Conservation (phyloP, 2,113 vertebrate species). For the Cololabis saira region DNA sequence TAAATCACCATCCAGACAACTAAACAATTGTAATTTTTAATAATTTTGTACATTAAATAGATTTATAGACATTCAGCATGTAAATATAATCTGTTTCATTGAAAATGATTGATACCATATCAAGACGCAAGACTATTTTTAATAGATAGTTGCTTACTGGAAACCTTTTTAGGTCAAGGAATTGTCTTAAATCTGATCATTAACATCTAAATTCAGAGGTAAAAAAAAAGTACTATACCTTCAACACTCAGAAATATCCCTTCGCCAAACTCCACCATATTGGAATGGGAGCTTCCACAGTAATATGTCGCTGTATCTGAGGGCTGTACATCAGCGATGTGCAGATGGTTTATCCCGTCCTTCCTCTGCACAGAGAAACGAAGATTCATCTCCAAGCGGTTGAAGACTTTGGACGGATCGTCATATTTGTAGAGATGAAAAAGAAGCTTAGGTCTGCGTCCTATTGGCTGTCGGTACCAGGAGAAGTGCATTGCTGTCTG, state of each 20-base stretch:
- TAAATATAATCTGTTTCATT: too few species aligned
- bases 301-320: slow-evolving; percentile 69
- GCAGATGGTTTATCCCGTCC: slow-evolving; percentile 40
- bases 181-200: too few species aligned
- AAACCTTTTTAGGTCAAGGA: too few species aligned
- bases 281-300: slow-evolving; percentile 69
- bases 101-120: too few species aligned
- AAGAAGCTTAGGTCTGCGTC: slow-evolving; percentile 54
- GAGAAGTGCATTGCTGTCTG: slow-evolving; percentile 66
- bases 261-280: slow-evolving; percentile 63
- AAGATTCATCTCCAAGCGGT: slow-evolving; percentile 34
- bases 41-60: neutral
- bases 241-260: slow-evolving; percentile 63
- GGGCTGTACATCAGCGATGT: slow-evolving; percentile 46
- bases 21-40: neutral
- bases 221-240: slow-evolving; percentile 43
- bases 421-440: slow-evolving; percentile 65
- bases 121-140: too few species aligned
- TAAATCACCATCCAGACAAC: neutral
- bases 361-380: slow-evolving; percentile 50
- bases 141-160: too few species aligned
- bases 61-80: too few species aligned
- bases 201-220: neutral
- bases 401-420: slow-evolving; percentile 2
- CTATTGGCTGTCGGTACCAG: slow-evolving; percentile 67